Conservation (phyloP, 2,888 invertebrate species). For the Melanargia galathea region DNA sequence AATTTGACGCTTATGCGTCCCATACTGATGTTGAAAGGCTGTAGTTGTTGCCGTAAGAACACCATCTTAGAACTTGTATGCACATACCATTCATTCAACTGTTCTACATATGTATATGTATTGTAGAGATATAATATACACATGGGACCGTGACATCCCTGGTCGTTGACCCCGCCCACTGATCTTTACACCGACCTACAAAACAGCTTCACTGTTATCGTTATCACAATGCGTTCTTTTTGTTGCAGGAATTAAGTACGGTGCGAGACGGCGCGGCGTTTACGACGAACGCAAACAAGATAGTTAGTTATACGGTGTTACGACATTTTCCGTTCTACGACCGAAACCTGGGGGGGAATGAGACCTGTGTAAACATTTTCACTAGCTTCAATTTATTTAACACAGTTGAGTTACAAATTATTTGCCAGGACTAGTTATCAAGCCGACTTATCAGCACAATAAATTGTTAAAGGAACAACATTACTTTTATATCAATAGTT, state of each 20-base stretch:
- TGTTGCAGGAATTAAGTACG: constrained; percentile 33
- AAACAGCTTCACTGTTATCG: constrained; percentile 53
- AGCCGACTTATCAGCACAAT: not conserved
- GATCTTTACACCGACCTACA: constrained; percentile 65
- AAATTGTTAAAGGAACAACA: not conserved
- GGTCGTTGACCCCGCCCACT: constrained; percentile 70
- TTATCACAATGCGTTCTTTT: constrained; percentile 47
- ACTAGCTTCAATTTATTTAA: not conserved
- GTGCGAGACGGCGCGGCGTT: constrained; percentile 45
- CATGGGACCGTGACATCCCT: constrained; percentile 69
- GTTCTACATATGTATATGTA: constrained; percentile 33
- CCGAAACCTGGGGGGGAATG: not conserved
- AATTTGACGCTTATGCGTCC: too few relatives aligned
- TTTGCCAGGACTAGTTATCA: not conserved
- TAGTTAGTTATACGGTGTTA: constrained; percentile 8
- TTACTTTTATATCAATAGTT: too few relatives aligned
- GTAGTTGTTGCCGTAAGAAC: too few relatives aligned
- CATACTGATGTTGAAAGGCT: not conserved
- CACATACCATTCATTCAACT: constrained; percentile 23
- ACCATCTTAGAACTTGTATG: not conserved
- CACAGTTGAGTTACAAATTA: not conserved
- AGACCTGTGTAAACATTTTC: not conserved
- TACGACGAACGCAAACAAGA: constrained; percentile 22
- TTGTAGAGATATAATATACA: too few relatives aligned
- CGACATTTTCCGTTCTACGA: constrained; percentile 9